phyloP scores from a whole-genome alignment of 2,113 vertebrate genomes.

The Tichodroma muraria region DNA sequence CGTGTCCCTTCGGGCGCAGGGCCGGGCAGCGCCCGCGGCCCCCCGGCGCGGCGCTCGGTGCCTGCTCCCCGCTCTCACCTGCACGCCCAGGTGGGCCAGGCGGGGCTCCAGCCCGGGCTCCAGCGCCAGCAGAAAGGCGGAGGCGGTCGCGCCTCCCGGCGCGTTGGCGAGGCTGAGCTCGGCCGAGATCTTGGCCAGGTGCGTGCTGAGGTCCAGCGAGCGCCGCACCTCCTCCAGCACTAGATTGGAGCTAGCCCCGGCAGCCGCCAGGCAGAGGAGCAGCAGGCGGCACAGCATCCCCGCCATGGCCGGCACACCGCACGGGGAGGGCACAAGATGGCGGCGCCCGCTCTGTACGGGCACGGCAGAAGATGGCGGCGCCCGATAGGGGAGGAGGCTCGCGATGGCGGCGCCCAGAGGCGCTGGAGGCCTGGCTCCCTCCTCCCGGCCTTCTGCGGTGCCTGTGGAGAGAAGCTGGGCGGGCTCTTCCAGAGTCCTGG shows the following conservation, averaged over 20 bases:
- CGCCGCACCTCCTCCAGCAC: constrained; percentile 90
- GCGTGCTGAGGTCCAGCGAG: constrained; percentile 87
- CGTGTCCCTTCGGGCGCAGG: not conserved
- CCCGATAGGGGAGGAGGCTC: not conserved
- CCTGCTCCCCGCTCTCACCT: constrained; percentile 70
- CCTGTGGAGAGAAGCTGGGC: not conserved
- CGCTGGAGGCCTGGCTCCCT: not conserved
- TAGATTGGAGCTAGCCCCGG: constrained; percentile 42
- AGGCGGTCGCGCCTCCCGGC: constrained; percentile 59
- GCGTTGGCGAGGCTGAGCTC: constrained; percentile 82
- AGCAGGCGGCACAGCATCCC: not conserved
- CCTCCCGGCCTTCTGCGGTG: not conserved
- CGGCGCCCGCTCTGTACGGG: constrained; percentile 8
- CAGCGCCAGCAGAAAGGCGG: constrained; percentile 80
- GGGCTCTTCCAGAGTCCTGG: fast-evolving
- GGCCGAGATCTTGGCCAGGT: constrained; percentile 88
- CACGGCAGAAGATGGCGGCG: constrained; percentile 32
- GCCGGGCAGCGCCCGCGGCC: not conserved
- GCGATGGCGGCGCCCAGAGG: constrained; percentile 48
- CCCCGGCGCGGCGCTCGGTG: not conserved
- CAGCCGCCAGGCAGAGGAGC: constrained; percentile 48
- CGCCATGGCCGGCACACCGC: constrained; percentile 60
- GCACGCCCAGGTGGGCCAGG: constrained; percentile 86
- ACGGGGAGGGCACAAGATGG: constrained; percentile 29
- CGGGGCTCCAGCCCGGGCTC: constrained; percentile 82